Conservation (phyloP, 2,888 invertebrate species). For the Diarsia brunnea region DNA sequence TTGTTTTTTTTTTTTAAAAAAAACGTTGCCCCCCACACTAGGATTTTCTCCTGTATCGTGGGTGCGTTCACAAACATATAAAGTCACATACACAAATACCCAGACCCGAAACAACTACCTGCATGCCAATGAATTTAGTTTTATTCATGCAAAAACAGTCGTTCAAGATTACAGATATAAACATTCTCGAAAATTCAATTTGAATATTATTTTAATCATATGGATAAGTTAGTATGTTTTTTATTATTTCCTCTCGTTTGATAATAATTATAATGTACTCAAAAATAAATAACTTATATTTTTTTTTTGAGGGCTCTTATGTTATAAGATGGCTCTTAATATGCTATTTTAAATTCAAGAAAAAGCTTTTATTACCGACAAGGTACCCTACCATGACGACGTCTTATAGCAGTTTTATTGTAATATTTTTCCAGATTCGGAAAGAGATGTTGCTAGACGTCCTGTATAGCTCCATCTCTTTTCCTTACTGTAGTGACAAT, state of each 20-base stretch:
- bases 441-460: neutral
- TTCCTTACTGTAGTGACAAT: neutral
- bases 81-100: no score
- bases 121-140: no score
- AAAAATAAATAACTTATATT: neutral
- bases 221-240: neutral
- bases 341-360: neutral
- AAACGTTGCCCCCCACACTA: no score
- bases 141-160: no score
- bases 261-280: fast-evolving
- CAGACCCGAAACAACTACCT: no score
- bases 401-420: neutral
- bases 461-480: neutral
- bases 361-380: neutral
- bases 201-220: no score
- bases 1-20: no score
- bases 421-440: neutral
- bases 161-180: neutral
- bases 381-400: neutral
- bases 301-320: no score
- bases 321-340: no score
- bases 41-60: no score
- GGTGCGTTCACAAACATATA: no score
- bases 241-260: neutral
- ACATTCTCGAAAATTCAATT: neutral